Conservation (phyloP, 2,113 vertebrate genomes). For the Mesocricetus auratus region DNA sequence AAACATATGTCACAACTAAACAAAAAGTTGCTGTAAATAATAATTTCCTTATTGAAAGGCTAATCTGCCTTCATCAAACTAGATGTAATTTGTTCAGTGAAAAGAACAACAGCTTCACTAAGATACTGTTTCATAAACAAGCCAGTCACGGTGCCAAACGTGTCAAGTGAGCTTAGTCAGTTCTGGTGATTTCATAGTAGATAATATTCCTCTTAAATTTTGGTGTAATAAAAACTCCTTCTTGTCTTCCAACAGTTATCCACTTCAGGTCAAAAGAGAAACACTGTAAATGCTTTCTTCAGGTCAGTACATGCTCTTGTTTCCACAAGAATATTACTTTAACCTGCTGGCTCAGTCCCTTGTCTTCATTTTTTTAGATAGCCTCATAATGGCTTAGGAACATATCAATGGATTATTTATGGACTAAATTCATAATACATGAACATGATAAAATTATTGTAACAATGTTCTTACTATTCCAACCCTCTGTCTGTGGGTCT, state of each 20-base stretch:
- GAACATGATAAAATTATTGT: neutral
- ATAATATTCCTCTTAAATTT: neutral
- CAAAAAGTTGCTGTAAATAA: neutral
- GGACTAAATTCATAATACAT: neutral
- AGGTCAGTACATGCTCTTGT: neutral
- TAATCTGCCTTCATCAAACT: neutral
- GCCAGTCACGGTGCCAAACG: neutral
- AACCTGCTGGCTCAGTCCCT: neutral
- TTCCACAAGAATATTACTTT: neutral
- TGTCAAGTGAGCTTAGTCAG: neutral
- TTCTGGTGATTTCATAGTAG: neutral
- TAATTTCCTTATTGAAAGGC: neutral
- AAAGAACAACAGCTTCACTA: neutral
- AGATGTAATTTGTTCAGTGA: neutral
- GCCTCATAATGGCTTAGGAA: neutral
- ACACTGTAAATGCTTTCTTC: neutral
- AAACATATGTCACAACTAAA: neutral
- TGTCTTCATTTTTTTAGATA: neutral
- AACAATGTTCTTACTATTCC: neutral
- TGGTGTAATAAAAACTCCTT: neutral
- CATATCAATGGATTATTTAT: neutral
- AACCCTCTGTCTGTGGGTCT: neutral
- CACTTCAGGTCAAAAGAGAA: neutral
- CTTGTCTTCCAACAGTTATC: neutral
- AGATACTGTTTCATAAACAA: neutral